Conservation (phyloP, 1,140 invertebrate genomes). For the Adelges cooleyi region DNA sequence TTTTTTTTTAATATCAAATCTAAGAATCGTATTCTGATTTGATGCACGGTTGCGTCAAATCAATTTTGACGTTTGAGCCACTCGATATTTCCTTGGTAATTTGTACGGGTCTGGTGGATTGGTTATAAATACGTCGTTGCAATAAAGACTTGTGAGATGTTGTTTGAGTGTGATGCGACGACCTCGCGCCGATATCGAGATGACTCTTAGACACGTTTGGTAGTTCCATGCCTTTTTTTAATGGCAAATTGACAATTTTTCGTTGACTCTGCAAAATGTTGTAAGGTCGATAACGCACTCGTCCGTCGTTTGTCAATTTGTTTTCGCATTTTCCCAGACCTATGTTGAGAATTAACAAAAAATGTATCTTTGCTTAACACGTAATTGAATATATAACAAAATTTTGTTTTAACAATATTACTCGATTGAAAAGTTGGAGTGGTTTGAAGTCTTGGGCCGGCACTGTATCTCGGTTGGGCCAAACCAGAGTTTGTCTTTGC, state of each 20-base stretch:
- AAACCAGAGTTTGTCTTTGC: slow-evolving; percentile 48
- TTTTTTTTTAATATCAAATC: too few relatives aligned
- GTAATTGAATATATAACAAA: not conserved
- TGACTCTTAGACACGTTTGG: not conserved
- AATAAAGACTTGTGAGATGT: not conserved
- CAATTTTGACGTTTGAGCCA: too few relatives aligned
- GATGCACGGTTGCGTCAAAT: too few relatives aligned
- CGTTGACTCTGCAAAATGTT: not conserved
- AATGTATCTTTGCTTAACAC: too few relatives aligned
- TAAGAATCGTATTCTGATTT: too few relatives aligned
- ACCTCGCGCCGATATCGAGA: not conserved
- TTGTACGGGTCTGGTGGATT: too few relatives aligned
- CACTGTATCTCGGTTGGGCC: slow-evolving; percentile 78
- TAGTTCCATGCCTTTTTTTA: not conserved
- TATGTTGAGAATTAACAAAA: not conserved
- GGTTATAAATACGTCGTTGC: not conserved
- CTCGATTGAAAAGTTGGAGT: slow-evolving; percentile 84
- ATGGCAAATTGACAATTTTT: slow-evolving; percentile 3
- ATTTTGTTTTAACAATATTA: slow-evolving; percentile 36
- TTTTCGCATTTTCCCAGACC: not conserved
- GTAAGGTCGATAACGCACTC: not conserved
- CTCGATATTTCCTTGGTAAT: too few relatives aligned
- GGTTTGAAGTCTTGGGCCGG: slow-evolving; percentile 75
- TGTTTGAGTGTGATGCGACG: not conserved
- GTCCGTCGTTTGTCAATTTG: not conserved